Evolutionary conservation across 2,888 invertebrate species (phyloP), one percentile per base, ranked within the genome.

Genomic region (Polydrusus cervinus): DNA sequence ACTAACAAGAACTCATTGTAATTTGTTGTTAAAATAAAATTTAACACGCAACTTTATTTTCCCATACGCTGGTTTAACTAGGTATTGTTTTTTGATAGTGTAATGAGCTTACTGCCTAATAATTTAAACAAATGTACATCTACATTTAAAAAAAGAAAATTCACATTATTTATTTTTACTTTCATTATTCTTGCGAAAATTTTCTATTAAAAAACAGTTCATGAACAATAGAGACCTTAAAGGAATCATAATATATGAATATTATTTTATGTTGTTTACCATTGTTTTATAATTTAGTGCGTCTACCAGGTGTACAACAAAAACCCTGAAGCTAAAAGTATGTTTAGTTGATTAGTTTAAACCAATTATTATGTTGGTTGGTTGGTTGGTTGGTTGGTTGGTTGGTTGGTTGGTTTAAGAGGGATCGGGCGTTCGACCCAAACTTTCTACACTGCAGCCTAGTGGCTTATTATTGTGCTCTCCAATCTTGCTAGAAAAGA

Each of bases 121-220:
- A 9, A 13, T 53, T 30, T 34, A 14, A 2, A 55, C 14, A 34
- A 55, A 55, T 8, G 34, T 14, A 14, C 3, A 30, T 14, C 30
- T 55, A 25, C 20, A 53, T 53, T n/a, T 25, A 25, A n/a, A 30
- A 25, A 13, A 30, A n/a, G 18, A n/a, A 53, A 53, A 25, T n/a
- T 30, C n/a, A 53, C 53, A 55, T 55, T 55, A 14, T 55, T 30
- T 55, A 55, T 53, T 53, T 25, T 53, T 34, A 55, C 34, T 55
- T 55, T 55, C 55, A 55, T 55, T 34, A 55, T 20, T 55, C 55
- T 34, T 55, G 55, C 14, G 55, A 55, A 55, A 55, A 20, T 14
- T n/a, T 34, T n/a, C 25, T 13, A 30, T 53, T 13, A 53, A 30
- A n/a, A n/a, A 53, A 30, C 14, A 14, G 11, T 53, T 34, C 9